Evolutionary conservation across 2,113 vertebrate species (phyloP).

Genomic region (Eleginops maclovinus): DNA sequence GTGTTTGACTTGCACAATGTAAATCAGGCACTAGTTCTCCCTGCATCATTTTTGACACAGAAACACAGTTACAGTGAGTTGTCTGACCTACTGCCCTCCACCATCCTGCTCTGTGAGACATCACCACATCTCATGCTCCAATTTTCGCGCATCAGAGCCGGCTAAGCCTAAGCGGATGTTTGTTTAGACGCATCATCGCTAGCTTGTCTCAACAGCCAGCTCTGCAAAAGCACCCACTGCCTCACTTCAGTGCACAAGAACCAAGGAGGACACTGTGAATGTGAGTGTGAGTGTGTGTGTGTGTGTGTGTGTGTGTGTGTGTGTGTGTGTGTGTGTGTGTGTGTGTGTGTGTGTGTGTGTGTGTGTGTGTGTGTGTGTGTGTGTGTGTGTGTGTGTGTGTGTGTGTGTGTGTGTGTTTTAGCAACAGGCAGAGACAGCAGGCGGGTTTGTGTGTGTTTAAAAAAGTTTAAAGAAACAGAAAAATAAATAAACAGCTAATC

Average conservation of each 20-base stretch:
- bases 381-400: no score
- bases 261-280: background rate
- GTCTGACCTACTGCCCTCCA: background rate
- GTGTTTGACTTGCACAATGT: background rate
- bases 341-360: background rate
- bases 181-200: constrained; percentile 42
- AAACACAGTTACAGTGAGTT: constrained; percentile 14
- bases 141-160: constrained; percentile 4
- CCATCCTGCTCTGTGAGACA: constrained; percentile 2
- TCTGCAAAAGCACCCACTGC: background rate
- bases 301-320: background rate
- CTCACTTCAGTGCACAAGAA: constrained; percentile 13
- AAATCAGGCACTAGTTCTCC: background rate
- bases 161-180: constrained; percentile 35
- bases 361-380: background rate
- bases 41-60: constrained; percentile 38
- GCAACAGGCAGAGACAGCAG: no score
- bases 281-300: constrained; percentile 17
- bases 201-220: constrained; percentile 38
- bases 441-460: no score
- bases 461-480: background rate
- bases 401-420: background rate
- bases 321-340: background rate
- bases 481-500: background rate
- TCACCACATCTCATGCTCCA: constrained; percentile 18